phyloP scores from a whole-genome alignment of 2,113 vertebrate species.

The Laterallus jamaicensis region DNA sequence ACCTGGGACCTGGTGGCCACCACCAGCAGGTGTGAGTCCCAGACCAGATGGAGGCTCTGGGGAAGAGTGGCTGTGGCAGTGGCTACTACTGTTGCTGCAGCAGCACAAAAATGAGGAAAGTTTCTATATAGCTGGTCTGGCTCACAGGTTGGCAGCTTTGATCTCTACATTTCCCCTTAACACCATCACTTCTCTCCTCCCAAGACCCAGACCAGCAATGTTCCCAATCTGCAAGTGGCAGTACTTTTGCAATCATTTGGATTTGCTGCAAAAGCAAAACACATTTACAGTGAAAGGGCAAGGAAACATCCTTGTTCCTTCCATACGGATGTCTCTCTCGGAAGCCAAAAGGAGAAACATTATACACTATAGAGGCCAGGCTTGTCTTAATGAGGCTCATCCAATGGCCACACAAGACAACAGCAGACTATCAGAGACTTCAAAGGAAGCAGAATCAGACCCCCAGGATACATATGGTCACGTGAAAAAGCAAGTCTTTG shows the following conservation, averaged over 20 bases:
- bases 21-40: not conserved
- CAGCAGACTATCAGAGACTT: not conserved
- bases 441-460: conserved; percentile 8
- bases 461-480: not conserved
- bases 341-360: conserved; percentile 11
- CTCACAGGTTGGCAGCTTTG: not conserved
- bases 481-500: not conserved
- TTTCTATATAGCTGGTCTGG: not conserved
- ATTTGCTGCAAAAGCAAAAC: conserved; percentile 10
- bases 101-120: not conserved
- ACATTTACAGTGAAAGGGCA: conserved; percentile 1
- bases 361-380: not conserved
- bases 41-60: not conserved
- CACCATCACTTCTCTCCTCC: not conserved
- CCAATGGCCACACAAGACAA: not conserved
- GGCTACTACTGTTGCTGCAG: not conserved
- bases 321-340: not conserved
- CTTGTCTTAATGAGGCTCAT: not conserved
- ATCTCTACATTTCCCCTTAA: not conserved
- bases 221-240: not conserved
- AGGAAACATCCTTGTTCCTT: not conserved
- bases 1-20: not conserved
- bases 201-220: not conserved
- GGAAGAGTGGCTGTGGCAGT: not conserved
- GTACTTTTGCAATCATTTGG: not conserved